Base-by-base conservation (phyloP, 2,113 vertebrate genomes). In the Phrynosoma platyrhinos region DNA sequence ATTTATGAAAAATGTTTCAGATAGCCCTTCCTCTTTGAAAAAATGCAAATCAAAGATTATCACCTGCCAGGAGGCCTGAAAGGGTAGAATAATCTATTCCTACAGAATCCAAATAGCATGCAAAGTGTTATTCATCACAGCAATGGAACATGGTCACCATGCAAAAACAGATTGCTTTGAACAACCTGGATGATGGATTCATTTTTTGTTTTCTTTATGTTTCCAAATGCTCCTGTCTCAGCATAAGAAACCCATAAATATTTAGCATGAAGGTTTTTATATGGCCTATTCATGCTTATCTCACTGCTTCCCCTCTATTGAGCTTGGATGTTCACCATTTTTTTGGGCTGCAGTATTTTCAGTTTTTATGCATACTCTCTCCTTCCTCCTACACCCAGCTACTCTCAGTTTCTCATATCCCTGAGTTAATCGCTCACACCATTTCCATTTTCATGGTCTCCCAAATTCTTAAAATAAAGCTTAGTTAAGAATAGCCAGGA, bases 221-320 rank as follows among this genome's bases (percentile, higher is more conserved):
- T 91, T 94, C 92, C 89, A 89, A 58, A 89, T 68, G 69, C 91
- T 92, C 84, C 88, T 90, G 52, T 64, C 92, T 85, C 69, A 90
- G 79, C 0, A 14, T 86, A 90, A 89, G 85, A 90, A 2, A 30
- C 83, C 92, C 68, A 94, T 95, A 93, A 94, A 96, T 94, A 94
- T 95, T 94, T 94, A 95, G 92, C 88, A 88, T 10, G 91, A 55
- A 6, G 21, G 83, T 23, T 66, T 88, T 85, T 81, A 27, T 78
- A 55, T 12, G 32, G 91, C 69, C 80, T 87, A 80, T 92, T 94
- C 91, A 87, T 89, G 58, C 82, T 89, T 78, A 80, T 90, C 93
- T 94, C 89, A 58, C 21, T 85, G 74, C 75, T 93, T 93, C 92
- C 88, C 84, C 92, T 91, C 77, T 53, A 85, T 69, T 87, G 93